Evolutionary conservation across 1,140 invertebrate species (phyloP).

Genomic region (Heliconius hermathena): DNA sequence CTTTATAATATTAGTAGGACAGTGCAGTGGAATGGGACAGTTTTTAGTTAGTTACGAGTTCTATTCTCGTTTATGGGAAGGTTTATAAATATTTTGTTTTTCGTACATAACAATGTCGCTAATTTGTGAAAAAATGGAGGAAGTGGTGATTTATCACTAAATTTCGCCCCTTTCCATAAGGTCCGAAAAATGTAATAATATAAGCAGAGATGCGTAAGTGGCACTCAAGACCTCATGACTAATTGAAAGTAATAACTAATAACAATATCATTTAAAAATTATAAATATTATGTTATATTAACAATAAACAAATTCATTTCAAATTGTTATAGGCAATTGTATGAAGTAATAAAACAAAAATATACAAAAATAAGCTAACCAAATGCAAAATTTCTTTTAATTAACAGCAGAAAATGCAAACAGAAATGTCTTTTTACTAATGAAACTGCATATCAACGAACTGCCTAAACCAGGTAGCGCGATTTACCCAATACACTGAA

Average conservation of each 20-base stretch:
- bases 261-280: too few species aligned
- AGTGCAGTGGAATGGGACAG: neutral
- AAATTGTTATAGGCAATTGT: too few species aligned
- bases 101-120: neutral
- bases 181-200: neutral
- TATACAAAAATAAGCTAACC: neutral
- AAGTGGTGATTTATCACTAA: neutral
- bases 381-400: neutral
- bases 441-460: conserved; percentile 1
- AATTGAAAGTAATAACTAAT: too few species aligned
- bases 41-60: neutral
- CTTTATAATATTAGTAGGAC: too few species aligned
- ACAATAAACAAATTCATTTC: too few species aligned
- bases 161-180: neutral
- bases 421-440: neutral
- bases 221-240: too few species aligned
- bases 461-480: conserved; percentile 15
- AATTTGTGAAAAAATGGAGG: neutral
- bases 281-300: too few species aligned
- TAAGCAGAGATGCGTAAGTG: neutral
- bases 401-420: neutral
- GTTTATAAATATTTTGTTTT: neutral
- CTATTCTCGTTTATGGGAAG: neutral
- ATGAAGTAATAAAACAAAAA: neutral
- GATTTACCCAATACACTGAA: conserved; percentile 23